These are phyloP conservation scores for Pantala flavescens DNA, from an alignment of 1,140 invertebrate species.

Conservation along the genomic window DNA sequence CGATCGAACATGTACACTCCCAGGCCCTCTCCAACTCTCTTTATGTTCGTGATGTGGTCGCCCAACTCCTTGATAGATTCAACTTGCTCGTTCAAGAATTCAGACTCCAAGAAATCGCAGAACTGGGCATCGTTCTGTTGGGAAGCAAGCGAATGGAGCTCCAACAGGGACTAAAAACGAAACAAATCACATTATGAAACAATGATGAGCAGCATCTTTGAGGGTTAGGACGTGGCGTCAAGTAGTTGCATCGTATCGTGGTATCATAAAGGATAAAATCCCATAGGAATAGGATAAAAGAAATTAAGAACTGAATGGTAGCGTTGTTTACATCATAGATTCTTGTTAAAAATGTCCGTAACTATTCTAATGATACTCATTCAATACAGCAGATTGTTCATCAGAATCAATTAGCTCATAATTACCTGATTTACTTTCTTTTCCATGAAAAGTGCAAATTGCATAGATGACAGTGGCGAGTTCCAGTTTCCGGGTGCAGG, in stretches of 20 bases:
- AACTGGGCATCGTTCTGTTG: slow-evolving; percentile 57
- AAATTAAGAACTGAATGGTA: no score
- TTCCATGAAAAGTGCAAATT: slow-evolving; percentile 12
- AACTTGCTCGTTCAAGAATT: slow-evolving; percentile 65
- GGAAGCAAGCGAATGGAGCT: slow-evolving; percentile 53
- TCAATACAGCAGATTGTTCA: no score
- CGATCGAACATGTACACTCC: slow-evolving; percentile 67
- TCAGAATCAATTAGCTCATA: no score
- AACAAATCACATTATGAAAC: not conserved
- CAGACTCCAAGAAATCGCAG: slow-evolving; percentile 57
- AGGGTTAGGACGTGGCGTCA: no score
- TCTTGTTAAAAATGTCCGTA: no score
- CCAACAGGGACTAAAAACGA: slow-evolving; percentile 44
- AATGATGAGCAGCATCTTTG: not conserved
- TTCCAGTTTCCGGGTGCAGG: not conserved
- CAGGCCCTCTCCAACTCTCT: slow-evolving; percentile 56
- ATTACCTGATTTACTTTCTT: slow-evolving; percentile 11
- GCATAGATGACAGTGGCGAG: not conserved
- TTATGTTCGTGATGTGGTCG: slow-evolving; percentile 58
- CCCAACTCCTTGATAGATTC: slow-evolving; percentile 62
- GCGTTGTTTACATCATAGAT: no score
- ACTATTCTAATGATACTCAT: no score
- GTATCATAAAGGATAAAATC: no score
- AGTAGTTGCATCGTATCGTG: no score
- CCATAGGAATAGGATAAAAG: no score